These are phyloP conservation scores for Theocolax elegans DNA, from an alignment of 1,140 invertebrate species.

Conservation along the genomic window DNA sequence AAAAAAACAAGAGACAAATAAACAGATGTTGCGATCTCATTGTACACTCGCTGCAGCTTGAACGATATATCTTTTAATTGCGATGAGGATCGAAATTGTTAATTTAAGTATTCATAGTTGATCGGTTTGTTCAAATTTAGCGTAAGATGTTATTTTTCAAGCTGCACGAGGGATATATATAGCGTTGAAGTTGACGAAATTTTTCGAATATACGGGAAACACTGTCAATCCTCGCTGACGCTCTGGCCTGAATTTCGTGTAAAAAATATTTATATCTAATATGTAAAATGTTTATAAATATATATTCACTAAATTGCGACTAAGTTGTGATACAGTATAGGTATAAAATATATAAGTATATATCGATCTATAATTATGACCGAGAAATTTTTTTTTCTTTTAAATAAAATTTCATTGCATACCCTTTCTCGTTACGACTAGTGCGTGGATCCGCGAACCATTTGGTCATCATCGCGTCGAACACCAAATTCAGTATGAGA, in stretches of 20 bases:
- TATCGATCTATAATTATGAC: neutral
- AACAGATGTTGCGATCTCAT: conserved; percentile 13
- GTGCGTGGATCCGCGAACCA: conserved; percentile 82
- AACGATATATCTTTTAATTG: conserved; percentile 38
- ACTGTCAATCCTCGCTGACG: conserved; percentile 41
- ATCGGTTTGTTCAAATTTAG: too few species aligned
- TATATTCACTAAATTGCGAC: conserved; percentile 5
- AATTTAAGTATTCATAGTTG: too few species aligned
- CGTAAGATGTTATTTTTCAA: conserved; percentile 40
- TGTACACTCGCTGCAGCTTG: conserved; percentile 35
- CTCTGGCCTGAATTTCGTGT: conserved; percentile 34
- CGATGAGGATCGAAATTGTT: too few species aligned
- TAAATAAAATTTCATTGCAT: conserved; percentile 55
- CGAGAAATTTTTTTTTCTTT: too few species aligned
- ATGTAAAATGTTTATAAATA: conserved; percentile 19
- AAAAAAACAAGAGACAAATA: conserved; percentile 36
- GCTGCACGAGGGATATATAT: conserved; percentile 36
- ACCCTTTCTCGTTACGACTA: conserved; percentile 78
- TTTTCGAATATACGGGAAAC: conserved; percentile 10
- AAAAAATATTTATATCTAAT: too few species aligned
- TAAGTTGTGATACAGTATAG: too few species aligned
- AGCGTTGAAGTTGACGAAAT: conserved; percentile 23
- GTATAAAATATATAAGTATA: neutral
- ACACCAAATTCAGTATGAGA: conserved; percentile 84
- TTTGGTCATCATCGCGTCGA: conserved; percentile 86